Conservation (phyloP, 2,113 vertebrate species). For the Osmerus mordax region DNA sequence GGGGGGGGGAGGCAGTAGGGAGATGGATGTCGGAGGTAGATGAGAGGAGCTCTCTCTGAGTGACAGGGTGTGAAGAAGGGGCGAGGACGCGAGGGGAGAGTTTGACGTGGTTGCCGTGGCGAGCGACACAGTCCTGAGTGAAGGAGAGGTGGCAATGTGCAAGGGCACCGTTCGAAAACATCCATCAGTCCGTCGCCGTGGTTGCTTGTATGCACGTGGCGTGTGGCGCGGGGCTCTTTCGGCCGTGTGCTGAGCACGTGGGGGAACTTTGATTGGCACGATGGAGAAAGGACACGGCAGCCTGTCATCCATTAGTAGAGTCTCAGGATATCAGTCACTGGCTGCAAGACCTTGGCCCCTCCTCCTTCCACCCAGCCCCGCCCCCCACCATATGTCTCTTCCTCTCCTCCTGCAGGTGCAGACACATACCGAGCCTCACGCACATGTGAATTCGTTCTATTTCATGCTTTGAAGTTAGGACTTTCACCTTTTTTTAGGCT, state of each 20-base stretch:
- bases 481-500: too few relatives aligned
- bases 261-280: neutral
- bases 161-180: constrained; percentile 39
- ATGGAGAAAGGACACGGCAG: neutral
- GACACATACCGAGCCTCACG: constrained; percentile 13
- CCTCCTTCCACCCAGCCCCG: neutral
- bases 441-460: too few relatives aligned
- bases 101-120: neutral
- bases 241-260: too few relatives aligned
- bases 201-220: too few relatives aligned
- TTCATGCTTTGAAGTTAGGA: too few relatives aligned
- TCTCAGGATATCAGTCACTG: neutral
- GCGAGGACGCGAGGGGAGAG: neutral
- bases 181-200: constrained; percentile 6
- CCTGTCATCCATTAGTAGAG: neutral
- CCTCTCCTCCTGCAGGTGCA: constrained; percentile 3
- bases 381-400: constrained; percentile 2
- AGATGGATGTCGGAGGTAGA: constrained; percentile 2
- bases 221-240: too few relatives aligned
- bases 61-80: neutral
- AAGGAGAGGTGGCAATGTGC: constrained; percentile 28
- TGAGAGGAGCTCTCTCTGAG: neutral
- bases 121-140: constrained; percentile 11
- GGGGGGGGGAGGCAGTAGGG: neutral
- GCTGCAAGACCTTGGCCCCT: neutral